Evolutionary conservation across 2,888 invertebrate species (phyloP), one percentile per base, ranked within the genome.

Genomic region (Chesias legatella): DNA sequence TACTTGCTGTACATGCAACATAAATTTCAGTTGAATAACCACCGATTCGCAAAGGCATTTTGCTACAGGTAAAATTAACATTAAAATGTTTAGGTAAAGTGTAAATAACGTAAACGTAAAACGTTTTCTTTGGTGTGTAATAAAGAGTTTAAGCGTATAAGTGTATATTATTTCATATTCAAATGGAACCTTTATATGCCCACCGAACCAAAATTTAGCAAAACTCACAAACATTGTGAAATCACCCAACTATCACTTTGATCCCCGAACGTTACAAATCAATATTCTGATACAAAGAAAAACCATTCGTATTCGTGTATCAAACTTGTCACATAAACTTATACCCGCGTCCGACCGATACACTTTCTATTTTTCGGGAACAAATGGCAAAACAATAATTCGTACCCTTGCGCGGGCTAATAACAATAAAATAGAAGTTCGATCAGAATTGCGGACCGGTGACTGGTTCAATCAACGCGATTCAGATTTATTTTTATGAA

Each of bases 401-500:
- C 79, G 81, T 82, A 85, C 86, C 86, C 86, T 84, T 79, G 64
- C 68, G 73, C 71, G 73, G 78, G 72, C 78, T 86, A 84, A 88
- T 88, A 88, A 88, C 86, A 88, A 88, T 88, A 88, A 88, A 88
- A 85, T 83, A 85, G 86, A 83, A 78, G 80, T 79, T 78, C 84
- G 80, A 80, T 80, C 79, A 74, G 77, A 48, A 72, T 66, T 70
- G 64, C 70, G 69, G 77, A 74, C 64, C 66, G 84, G 78, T 71
- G 85, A 85, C 84, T 83, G 85, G 86, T 88, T 88, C 88, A 88
- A 88, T 88, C 88, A 88, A 80, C 81, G 78, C 70, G 72, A 77
- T 72, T 76, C 86, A 79, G 88, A 88, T 88, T 88, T 88, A 88
- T 88, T 88, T 88, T 88, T 88, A 88, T 88, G 88, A 88, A 88